Evolutionary conservation across 2,888 invertebrate genomes (phyloP), one percentile per base, ranked within the genome.

Genomic region (Monopis laevigella): DNA sequence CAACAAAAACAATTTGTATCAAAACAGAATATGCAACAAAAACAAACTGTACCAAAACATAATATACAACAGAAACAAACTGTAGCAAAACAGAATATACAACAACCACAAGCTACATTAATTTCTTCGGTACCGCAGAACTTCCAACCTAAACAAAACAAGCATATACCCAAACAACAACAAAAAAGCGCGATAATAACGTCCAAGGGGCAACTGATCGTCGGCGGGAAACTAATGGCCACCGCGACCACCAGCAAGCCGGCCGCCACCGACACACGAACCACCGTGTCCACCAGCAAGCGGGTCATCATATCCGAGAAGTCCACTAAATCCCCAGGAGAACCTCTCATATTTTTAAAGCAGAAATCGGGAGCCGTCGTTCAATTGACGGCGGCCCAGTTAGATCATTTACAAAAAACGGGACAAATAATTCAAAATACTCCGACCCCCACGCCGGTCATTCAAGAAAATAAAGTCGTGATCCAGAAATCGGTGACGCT

Each of bases 161-260:
- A 4, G 2, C 3, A 75, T 45, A 59, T 65, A 45, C 58, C 72
- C 27, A 68, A 78, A 58, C 69, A n/a, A n/a, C n/a, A n/a, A n/a
- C n/a, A 74, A 55, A 67, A 84, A 59, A n/a, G 63, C 62, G 73
- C 82, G 48, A 82, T 84, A 43, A 74, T 85, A 32, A 83, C 82
- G 3, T 82, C 82, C n/a, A 84, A 83, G 52, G 83, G 82, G 2
- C 84, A 84, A 54, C 54, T 84, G 11, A 80, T 82, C 26, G 70
- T 80, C 1, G 73, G 80, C 2, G 77, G 78, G 0, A 72, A 67
- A 44, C 80, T 82, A 27, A 54, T 65, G 0, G 44, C 45, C 2
- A 77, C 82, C 26, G 63, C 83, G 4, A 51, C 82, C 1, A 63
- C 72, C 32, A 70, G 75, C 44, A 82, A 83, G 41, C 77, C 82